phyloP scores from a whole-genome alignment of 2,113 vertebrate genomes.

The Lamprotornis superbus region DNA sequence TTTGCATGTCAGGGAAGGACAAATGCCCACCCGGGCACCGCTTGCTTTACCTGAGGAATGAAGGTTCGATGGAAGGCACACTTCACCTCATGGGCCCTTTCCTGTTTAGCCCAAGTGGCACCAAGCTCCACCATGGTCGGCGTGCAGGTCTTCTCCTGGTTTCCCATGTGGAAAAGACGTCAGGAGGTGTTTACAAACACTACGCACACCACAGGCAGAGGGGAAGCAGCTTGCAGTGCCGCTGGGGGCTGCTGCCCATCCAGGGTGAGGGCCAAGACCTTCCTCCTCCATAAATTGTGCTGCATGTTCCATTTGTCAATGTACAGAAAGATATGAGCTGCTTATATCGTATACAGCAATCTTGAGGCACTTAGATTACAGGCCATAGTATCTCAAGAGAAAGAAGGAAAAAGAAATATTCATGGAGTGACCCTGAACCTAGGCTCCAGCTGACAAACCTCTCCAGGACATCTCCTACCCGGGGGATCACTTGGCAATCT shows the following conservation, averaged over 20 bases:
- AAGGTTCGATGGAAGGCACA: accelerated
- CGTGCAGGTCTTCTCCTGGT: background rate
- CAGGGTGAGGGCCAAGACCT: background rate
- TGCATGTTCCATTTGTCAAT: background rate
- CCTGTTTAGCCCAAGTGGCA: background rate
- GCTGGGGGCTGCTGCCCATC: background rate
- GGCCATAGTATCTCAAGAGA: background rate
- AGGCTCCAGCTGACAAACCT: background rate
- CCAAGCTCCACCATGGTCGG: accelerated
- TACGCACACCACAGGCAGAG: background rate
- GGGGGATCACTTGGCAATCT: background rate
- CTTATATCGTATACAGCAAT: background rate
- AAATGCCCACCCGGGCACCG: background rate
- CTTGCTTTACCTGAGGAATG: background rate
- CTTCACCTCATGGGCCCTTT: accelerated
- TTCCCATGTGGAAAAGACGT: background rate
- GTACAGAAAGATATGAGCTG: background rate
- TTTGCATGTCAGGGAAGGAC: background rate
- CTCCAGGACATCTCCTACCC: background rate
- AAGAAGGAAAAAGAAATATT: background rate
- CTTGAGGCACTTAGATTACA: background rate
- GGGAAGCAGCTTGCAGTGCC: background rate
- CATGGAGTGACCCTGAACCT: background rate
- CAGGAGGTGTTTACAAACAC: background rate
- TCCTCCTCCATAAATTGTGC: background rate